Evolutionary conservation across 2,888 invertebrate species (phyloP), one percentile per base, ranked within the genome.

Genomic region (Meteorus colon): DNA sequence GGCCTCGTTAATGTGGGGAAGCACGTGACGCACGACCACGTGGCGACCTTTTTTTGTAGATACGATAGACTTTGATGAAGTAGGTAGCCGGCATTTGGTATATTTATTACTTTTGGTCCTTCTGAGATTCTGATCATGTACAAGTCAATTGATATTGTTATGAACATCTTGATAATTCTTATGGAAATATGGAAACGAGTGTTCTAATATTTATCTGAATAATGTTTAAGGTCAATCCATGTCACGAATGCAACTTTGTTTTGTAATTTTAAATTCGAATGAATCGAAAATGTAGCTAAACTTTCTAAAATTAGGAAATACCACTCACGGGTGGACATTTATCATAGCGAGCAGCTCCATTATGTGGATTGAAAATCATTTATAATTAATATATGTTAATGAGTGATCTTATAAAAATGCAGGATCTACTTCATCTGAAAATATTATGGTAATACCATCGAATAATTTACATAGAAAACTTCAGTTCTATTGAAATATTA

Each of bases 241-340:
- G 8, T 1, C 19, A 19, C 2, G 6, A 1, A 55, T 55, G n/a
- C 48, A n/a, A 48, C n/a, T 48, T n/a, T 48, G 8, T 48, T 16
- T 14, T 48, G 8, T 48, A 55, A 55, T 55, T 55, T n/a, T 24
- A 19, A 19, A 55, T 55, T 55, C 10, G 10, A 24, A 24, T 55
- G n/a, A 55, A 55, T 19, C 8, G n/a, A 55, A 19, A 19, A 55
- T n/a, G n/a, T 19, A 19, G 6, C 19, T 10, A 4, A 19, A 55
- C 55, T 55, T 55, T 55, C 55, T 55, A 55, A 55, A 55, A 55
- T 55, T 55, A 8, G 19, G 55, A 55, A 55, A 55, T 19, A 55
- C 10, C 19, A 19, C 5, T n/a, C 24, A 19, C 19, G 5, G 2
- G n/a, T 4, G 19, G 3, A 55, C 19, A 8, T 19, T 19, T n/a